phyloP scores from a whole-genome alignment of 2,888 invertebrate species.

The Diaperis boleti region DNA sequence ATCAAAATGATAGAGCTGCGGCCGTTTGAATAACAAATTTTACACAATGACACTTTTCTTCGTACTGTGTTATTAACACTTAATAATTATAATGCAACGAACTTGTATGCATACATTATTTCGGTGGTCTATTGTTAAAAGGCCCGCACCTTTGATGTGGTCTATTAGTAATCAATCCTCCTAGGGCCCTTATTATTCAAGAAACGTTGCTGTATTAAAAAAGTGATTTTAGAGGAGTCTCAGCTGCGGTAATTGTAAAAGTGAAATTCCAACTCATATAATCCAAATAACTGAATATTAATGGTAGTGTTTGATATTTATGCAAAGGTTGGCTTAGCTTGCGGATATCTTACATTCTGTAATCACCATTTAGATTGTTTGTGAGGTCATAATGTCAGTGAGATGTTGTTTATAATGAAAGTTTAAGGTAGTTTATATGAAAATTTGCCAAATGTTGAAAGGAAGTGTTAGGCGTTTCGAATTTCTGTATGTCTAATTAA shows the following conservation, averaged over 20 bases:
- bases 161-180: slow-evolving; percentile 27
- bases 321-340: neutral
- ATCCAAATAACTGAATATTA: slow-evolving; percentile 20
- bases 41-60: slow-evolving; percentile 17
- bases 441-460: slow-evolving; percentile 21
- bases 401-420: slow-evolving; percentile 12
- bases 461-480: neutral
- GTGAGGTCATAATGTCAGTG: slow-evolving; percentile 15
- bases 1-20: slow-evolving; percentile 7
- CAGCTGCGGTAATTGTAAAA: neutral
- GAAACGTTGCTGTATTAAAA: no score
- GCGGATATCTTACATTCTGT: neutral
- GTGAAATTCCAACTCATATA: slow-evolving; percentile 5
- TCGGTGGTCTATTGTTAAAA: slow-evolving; percentile 15
- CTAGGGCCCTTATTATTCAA: slow-evolving; percentile 9
- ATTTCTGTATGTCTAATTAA: neutral
- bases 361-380: slow-evolving; percentile 3
- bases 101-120: slow-evolving; percentile 23
- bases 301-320: slow-evolving; percentile 12
- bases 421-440: slow-evolving; percentile 29
- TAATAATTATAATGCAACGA: slow-evolving; percentile 4
- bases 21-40: slow-evolving; percentile 12
- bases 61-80: slow-evolving; percentile 18
- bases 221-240: no score
- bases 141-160: slow-evolving; percentile 32